Evolutionary conservation across 2,797 vertebrate species (phyloP), one percentile per base, ranked within the genome.

Genomic region (Pangasius macronema): DNA sequence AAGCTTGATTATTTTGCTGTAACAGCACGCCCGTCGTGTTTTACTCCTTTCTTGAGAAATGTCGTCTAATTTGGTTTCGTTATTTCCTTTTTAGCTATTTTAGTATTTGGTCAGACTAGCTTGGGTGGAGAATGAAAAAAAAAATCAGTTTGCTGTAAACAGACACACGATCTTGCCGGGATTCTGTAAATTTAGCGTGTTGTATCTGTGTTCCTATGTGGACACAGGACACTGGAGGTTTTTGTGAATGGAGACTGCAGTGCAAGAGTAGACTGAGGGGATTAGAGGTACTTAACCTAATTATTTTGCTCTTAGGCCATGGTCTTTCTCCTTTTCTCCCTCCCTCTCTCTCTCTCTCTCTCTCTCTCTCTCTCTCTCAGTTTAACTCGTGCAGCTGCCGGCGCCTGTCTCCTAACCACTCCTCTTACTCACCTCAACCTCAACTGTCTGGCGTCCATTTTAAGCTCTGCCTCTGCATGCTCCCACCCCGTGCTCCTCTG

Each of bases 251-350:
- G 86, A 89, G 89, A 89, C 91, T 88, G 90, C 93, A 93, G 92
- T 89, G 90, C 91, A 93, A 92, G 93, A 94, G 94, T 93, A 91
- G 94, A 91, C 92, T 93, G 91, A 95, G 93, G 91, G 91, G 94
- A 95, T 95, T 95, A 95, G 91, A 93, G 91, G 94, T 94, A 95
- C 94, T 96, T 95, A 95, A 96, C 95, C 95, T 94, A 95, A 96
- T 96, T 95, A 95, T 93, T 94, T 93, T 92, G 90, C 91, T 91
- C 91, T 89, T 88, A 92, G 85, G 89, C 92, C 88, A 88, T 89
- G 85, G 88, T 92, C 90, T 92, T 91, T 92, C 91, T 90, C 86
- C 91, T 87, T 90, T 88, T 92, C 93, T 92, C 90, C 22, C n/a
- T 89, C 83, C 83, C 61, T 51, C 16, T 16, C 77, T 79, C 79